Evolutionary conservation across 2,888 invertebrate species (phyloP), one percentile per base, ranked within the genome.

Genomic region (Idaea dimidiata): DNA sequence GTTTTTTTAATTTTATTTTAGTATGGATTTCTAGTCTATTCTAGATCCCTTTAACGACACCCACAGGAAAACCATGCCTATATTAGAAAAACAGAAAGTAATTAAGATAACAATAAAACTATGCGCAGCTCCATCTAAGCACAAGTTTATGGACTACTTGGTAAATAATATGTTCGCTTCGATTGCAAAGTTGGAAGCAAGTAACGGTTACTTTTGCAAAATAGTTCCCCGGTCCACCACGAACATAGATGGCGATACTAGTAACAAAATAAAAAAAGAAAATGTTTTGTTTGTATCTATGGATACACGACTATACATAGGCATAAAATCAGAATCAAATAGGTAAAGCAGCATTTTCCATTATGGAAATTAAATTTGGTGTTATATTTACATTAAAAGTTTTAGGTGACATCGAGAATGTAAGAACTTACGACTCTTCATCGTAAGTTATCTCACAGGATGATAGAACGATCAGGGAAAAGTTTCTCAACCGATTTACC

Each of bases 401-500:
- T 43, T 43, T 14, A 14, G 14, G 14, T 5, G 43, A 43, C 8
- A 43, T 8, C 10, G 10, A 14, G 14, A 14, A 43, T 8, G 8
- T 10, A 43, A 14, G 43, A 10, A 43, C 43, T 1, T 43, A 10
- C 6, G 14, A 43, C 43, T 43, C 43, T 14, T 43, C 43, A 43
- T 43, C 43, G 43, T 43, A 43, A 43, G 43, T 43, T 43, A 43
- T 43, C 43, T 43, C 6, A 57, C 59, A 59, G 54, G 62, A 63
- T 62, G 66, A 67, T 69, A 62, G 67, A 66, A 60, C 43, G 43
- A 43, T 43, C 43, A 43, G 43, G 43, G 43, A 43, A 43, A 76
- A 75, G 73, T 75, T 74, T 73, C 70, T 76, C 76, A 78, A 72
- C 81, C 80, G 88, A 86, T 87, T 86, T 87, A 89, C 87, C 87